Evolutionary conservation across 2,797 vertebrate genomes (phyloP).

Genomic region (Synanceia verrucosa): DNA sequence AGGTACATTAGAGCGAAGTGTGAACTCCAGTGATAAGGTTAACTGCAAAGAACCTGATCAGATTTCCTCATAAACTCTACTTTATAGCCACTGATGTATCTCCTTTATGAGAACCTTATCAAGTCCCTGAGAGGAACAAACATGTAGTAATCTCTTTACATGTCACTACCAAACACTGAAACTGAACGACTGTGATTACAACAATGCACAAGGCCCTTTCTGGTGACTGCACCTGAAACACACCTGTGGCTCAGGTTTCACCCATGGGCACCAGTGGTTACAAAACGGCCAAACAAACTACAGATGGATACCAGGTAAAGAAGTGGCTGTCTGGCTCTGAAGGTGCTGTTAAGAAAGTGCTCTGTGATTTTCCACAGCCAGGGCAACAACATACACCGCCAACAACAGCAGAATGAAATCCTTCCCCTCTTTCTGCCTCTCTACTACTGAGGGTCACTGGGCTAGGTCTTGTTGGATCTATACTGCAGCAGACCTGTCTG

Average conservation of each 20-base stretch:
- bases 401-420: constrained; percentile 67
- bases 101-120: constrained; percentile 11
- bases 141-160: constrained; percentile 34
- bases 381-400: constrained; percentile 49
- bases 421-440: constrained; percentile 27
- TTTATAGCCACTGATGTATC: background rate
- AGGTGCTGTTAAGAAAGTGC: constrained; percentile 41
- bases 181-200: constrained; percentile 30
- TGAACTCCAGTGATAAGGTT: background rate
- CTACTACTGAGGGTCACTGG: constrained; percentile 30
- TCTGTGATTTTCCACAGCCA: constrained; percentile 64
- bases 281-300: constrained; percentile 41
- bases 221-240: constrained; percentile 54
- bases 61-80: constrained; percentile 21
- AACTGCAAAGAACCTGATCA: constrained; percentile 20
- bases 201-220: constrained; percentile 34
- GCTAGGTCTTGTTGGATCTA: constrained; percentile 41
- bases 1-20: background rate
- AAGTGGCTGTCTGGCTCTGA: constrained; percentile 41
- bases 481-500: constrained; percentile 43
- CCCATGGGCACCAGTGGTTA: constrained; percentile 22
- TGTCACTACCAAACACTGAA: constrained; percentile 27
- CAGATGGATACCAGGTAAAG: constrained; percentile 31
- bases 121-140: constrained; percentile 8
- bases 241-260: constrained; percentile 72